phyloP scores from a whole-genome alignment of 2,113 vertebrate species.

The Corvus moneduloides region DNA sequence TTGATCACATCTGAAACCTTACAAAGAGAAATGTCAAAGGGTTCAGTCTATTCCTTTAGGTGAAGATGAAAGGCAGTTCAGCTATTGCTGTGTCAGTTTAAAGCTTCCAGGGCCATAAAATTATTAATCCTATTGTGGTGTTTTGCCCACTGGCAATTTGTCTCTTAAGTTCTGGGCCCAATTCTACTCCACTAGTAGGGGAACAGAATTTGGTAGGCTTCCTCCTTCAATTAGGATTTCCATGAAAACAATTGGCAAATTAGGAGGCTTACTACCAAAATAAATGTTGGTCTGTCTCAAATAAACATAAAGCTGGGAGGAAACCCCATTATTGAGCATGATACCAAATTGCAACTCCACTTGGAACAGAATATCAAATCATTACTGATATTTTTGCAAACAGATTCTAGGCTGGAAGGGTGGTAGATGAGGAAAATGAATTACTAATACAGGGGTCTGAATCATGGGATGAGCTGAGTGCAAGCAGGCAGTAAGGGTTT shows the following conservation, averaged over 20 bases:
- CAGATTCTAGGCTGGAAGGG: background rate
- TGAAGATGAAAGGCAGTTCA: background rate
- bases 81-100: background rate
- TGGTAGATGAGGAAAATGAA: background rate
- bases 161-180: background rate
- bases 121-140: background rate
- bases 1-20: background rate
- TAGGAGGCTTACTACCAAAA: background rate
- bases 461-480: background rate
- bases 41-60: background rate
- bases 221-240: background rate
- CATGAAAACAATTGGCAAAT: background rate
- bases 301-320: background rate
- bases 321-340: rapidly evolving
- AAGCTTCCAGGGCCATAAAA: background rate
- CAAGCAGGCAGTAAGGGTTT: background rate
- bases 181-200: background rate
- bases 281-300: background rate
- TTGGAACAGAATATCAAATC: background rate
- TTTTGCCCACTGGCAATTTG: background rate
- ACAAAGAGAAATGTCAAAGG: background rate
- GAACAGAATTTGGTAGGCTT: background rate
- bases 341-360: background rate
- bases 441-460: background rate
- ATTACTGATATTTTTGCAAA: background rate